Conservation (phyloP, 1,140 invertebrate genomes). For the Kradibia gibbosae region DNA sequence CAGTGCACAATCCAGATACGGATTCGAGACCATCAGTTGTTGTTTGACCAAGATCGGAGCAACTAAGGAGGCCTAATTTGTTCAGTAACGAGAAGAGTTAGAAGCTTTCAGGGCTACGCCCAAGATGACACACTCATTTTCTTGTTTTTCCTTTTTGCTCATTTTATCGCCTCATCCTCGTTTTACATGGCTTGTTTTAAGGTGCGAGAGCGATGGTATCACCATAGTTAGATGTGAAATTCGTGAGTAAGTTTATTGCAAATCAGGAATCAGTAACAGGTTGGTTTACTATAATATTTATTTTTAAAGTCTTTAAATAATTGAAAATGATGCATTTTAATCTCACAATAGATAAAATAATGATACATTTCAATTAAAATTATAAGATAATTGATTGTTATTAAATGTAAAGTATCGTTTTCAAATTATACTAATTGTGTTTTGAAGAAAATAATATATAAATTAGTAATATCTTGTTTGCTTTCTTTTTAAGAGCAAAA, state of each 20-base stretch:
- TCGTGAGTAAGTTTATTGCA: slow-evolving; percentile 17
- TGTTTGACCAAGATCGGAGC: neutral
- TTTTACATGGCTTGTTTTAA: neutral
- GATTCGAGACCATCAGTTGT: slow-evolving; percentile 36
- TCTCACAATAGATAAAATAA: neutral
- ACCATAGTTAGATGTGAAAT: slow-evolving; percentile 36
- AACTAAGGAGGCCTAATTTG: slow-evolving; percentile 39
- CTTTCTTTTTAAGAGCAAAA: no score
- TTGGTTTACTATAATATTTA: neutral
- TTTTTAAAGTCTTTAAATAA: no score
- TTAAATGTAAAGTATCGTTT: neutral
- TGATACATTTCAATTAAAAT: neutral
- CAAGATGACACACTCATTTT: slow-evolving; percentile 15
- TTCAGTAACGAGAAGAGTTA: slow-evolving; percentile 45
- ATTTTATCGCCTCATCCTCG: neutral
- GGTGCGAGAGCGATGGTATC: slow-evolving; percentile 3
- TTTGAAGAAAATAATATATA: no score
- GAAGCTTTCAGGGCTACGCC: slow-evolving; percentile 34
- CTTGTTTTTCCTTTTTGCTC: neutral
- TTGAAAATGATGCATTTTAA: neutral
- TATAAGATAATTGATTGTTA: neutral
- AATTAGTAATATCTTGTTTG: no score
- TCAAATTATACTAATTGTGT: no score
- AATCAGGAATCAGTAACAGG: neutral
- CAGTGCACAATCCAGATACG: slow-evolving; percentile 37